Evolutionary conservation across 2,113 vertebrate species (phyloP), one percentile per base, ranked within the genome.

Genomic region (Mirounga angustirostris): DNA sequence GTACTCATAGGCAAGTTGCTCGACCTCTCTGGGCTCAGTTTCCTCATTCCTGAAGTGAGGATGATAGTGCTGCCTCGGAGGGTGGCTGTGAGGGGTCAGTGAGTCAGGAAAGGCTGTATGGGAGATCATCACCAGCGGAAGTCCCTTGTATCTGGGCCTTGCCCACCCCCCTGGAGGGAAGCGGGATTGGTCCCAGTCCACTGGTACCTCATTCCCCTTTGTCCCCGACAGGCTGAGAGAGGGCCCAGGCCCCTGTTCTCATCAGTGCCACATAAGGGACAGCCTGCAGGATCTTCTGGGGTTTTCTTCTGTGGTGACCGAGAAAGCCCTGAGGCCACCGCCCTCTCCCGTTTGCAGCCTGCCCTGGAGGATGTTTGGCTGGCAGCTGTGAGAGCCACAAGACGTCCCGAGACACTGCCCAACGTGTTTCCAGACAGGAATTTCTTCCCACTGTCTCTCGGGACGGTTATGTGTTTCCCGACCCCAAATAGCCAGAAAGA

Each of bases 71-170:
- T 18, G 1, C 22, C 26, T 83, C 30, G 3, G 0, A 30, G 54
- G 63, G 15, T 13, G 24, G 4, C 50, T 2, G 28, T 11, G 24
- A 63, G 61, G 5, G 24, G 2, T 65, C 30, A 33, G 30, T 30
- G 40, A 33, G 26, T 13, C 50, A 22, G 69, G 54, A 71, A 71
- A 58, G 2, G 6, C 1, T 6, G 3, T 9, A 1, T 2, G 1
- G 15, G 16, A 28, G 7, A 59, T 61, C 11, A 15, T 21, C 46
- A 24, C 58, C 5, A 6, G 14, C 4, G 1, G 36, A 43, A 36
- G 65, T 22, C 21, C 33, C 18, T 69, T 52, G 10, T 11, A 15
- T 46, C 12, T 14, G n/a, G 1, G 33, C 15, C 10, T 0, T 28
- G n/a, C 52, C 56, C 28, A 8, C 1, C 21, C 67, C 46, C 21